Evolutionary conservation across 1,140 invertebrate genomes (phyloP).

Genomic region (Scaptomyza pallida): DNA sequence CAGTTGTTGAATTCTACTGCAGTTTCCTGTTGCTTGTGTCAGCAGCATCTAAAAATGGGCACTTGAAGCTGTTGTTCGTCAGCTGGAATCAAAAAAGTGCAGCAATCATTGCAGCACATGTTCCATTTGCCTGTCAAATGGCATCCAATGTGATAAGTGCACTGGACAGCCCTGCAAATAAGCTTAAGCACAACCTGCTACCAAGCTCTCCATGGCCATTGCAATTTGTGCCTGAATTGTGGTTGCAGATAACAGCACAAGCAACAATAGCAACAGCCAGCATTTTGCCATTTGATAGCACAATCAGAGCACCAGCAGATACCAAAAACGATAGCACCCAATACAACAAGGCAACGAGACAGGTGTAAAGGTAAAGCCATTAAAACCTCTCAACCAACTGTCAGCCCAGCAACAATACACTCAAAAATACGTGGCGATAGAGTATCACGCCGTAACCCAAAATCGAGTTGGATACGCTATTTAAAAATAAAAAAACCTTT

Average conservation of each 20-base stretch:
- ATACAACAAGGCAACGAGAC: constrained; percentile 9
- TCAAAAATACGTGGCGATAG: neutral
- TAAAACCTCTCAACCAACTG: constrained; percentile 22
- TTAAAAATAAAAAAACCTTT: no score
- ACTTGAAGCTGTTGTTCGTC: constrained; percentile 39
- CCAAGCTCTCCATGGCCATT: neutral
- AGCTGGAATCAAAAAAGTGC: constrained; percentile 18
- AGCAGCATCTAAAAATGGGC: constrained; percentile 45
- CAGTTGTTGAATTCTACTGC: neutral
- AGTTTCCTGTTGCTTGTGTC: constrained; percentile 26
- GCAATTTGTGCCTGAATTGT: constrained; percentile 57
- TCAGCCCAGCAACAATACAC: constrained; percentile 22
- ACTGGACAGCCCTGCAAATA: constrained; percentile 14
- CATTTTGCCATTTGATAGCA: constrained; percentile 51
- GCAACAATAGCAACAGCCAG: constrained; percentile 26
- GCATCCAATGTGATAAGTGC: constrained; percentile 8
- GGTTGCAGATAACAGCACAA: constrained; percentile 56
- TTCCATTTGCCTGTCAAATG: constrained; percentile 36
- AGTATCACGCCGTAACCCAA: no score
- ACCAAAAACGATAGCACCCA: constrained; percentile 18
- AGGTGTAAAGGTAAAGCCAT: constrained; percentile 40
- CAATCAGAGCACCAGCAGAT: constrained; percentile 56
- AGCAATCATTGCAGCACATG: constrained; percentile 43
- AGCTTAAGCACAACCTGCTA: neutral
- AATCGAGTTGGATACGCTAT: no score